Percentiles rank a stretch among this genome's conserved stretches.
phyloP scores from a whole-genome alignment of 2,797 vertebrate species.

The Megalops cyprinoides region DNA sequence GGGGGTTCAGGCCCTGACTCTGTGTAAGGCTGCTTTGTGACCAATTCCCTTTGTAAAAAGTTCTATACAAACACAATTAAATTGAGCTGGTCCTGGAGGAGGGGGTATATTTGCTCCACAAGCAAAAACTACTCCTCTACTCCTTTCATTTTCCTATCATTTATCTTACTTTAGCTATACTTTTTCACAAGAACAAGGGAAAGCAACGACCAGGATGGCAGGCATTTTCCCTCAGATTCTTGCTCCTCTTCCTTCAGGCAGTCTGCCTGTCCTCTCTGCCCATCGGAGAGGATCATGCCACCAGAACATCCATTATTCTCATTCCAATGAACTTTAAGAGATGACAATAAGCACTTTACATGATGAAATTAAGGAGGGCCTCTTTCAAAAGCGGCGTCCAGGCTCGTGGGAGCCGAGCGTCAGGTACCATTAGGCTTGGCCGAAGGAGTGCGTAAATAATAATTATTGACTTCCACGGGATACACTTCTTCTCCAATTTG shows the following conservation, averaged over 20 bases:
- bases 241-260: not conserved
- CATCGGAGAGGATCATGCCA: slow-evolving; percentile 19
- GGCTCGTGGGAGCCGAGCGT: slow-evolving; percentile 58
- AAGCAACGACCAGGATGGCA: not conserved
- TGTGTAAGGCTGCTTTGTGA: too few species aligned
- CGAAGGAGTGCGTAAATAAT: slow-evolving; percentile 70
- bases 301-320: slow-evolving; percentile 18
- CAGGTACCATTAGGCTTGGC: slow-evolving; percentile 65
- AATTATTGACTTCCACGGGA: slow-evolving; percentile 69
- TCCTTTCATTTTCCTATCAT: too few species aligned
- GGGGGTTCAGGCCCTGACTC: too few species aligned
- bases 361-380: slow-evolving; percentile 62
- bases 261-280: not conserved
- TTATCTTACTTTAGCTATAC: too few species aligned
- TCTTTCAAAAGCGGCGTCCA: slow-evolving; percentile 57
- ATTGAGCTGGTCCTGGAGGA: too few species aligned
- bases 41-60: too few species aligned
- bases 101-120: too few species aligned
- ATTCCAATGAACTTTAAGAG: slow-evolving; percentile 25
- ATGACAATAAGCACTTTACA: slow-evolving; percentile 21
- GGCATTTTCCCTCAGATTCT: slow-evolving; percentile 6
- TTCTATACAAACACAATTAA: too few species aligned
- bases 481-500: slow-evolving; percentile 35
- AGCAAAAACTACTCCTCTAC: too few species aligned
- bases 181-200: not conserved